A percentile compares a stretch with the other conserved stretches of the same genome.
Evolutionary conservation across 2,113 vertebrate species (phyloP).

Genomic region (Prinia subflava): DNA sequence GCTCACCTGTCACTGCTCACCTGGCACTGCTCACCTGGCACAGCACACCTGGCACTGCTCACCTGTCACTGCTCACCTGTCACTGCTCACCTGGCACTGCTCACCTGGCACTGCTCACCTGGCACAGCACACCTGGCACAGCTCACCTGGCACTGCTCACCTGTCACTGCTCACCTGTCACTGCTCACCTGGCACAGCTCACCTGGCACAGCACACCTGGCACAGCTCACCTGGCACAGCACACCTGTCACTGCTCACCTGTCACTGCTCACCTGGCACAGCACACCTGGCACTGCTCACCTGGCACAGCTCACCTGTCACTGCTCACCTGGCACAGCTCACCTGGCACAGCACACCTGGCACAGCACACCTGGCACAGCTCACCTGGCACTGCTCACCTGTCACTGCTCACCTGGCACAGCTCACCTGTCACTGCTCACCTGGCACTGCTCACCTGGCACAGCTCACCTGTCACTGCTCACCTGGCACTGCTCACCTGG

Average conservation of each 20-base stretch:
- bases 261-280: too few species aligned
- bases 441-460: background rate
- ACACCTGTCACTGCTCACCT: too few species aligned
- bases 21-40: too few species aligned
- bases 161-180: background rate
- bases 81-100: background rate
- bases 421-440: background rate
- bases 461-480: background rate
- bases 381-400: too few species aligned
- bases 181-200: background rate
- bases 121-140: background rate
- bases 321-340: too few species aligned
- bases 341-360: background rate
- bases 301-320: too few species aligned
- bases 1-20: background rate
- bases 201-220: too few species aligned
- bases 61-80: background rate
- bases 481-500: background rate
- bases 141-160: rapidly evolving
- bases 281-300: too few species aligned
- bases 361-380: too few species aligned
- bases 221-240: too few species aligned
- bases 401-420: background rate
- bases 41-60: background rate
- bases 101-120: too few species aligned